Percentiles rank a stretch among this genome's conserved stretches.
Evolutionary conservation across 1,140 invertebrate genomes (phyloP).

Genomic region (Eciton burchellii): DNA sequence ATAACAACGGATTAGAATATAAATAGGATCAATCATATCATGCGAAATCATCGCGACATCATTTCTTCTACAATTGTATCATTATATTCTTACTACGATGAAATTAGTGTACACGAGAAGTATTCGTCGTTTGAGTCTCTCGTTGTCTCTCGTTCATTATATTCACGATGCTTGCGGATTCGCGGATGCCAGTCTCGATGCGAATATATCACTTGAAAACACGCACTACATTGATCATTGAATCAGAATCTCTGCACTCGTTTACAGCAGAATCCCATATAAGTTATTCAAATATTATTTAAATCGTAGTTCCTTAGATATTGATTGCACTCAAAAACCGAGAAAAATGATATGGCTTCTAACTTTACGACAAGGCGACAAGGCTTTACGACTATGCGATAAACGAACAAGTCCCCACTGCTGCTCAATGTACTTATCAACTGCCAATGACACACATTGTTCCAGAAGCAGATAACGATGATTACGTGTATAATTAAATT

Average conservation of each 20-base stretch:
- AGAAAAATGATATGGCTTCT: background rate
- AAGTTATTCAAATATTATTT: background rate
- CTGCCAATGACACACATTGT: background rate
- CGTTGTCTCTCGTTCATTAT: background rate
- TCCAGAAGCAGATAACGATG: constrained; percentile 5
- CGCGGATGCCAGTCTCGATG: background rate
- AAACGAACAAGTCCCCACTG: background rate
- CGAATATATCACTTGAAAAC: background rate
- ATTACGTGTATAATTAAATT: background rate
- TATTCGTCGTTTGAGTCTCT: constrained; percentile 7
- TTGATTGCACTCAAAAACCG: background rate
- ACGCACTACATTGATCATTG: background rate
- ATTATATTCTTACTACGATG: background rate
- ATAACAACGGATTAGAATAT: background rate
- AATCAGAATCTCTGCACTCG: background rate
- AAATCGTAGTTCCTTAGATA: background rate
- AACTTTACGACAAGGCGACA: background rate
- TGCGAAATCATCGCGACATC: too few species aligned
- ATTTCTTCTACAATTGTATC: too few species aligned
- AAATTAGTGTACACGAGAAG: background rate
- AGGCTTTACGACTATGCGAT: constrained; percentile 35
- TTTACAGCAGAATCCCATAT: background rate
- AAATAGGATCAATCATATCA: background rate
- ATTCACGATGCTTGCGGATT: background rate
- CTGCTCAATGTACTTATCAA: constrained; percentile 12